phyloP scores from a whole-genome alignment of 2,888 invertebrate species.

The Drosophila peninsularis region DNA sequence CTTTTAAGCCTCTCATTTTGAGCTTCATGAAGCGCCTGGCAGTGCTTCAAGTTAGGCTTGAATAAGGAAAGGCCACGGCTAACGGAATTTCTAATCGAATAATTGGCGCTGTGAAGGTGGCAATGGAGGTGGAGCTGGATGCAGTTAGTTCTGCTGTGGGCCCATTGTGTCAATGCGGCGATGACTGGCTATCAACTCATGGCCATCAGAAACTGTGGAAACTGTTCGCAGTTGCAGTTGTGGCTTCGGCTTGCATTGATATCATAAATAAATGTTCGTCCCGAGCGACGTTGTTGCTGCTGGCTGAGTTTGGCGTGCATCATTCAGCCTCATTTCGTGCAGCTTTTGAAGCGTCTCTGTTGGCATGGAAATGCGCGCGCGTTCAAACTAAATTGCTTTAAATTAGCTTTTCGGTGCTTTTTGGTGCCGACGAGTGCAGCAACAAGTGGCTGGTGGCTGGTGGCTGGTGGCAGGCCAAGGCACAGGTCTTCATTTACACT shows the following conservation, averaged over 20 bases:
- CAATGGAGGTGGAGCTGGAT: slow-evolving; percentile 27
- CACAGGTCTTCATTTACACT: slow-evolving; percentile 79
- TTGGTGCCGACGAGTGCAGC: slow-evolving; percentile 48
- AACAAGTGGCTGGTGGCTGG: slow-evolving; percentile 62
- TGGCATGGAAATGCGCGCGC: slow-evolving; percentile 78
- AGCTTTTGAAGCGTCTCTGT: slow-evolving; percentile 43
- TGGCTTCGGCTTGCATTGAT: slow-evolving; percentile 58
- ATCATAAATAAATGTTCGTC: slow-evolving; percentile 71
- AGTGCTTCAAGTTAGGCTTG: slow-evolving; percentile 19
- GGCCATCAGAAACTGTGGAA: slow-evolving; percentile 62
- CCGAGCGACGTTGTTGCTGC: slow-evolving; percentile 39
- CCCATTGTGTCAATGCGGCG: slow-evolving; percentile 71
- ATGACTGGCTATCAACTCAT: slow-evolving; percentile 70
- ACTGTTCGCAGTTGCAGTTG: slow-evolving; percentile 23
- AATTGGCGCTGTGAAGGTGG: slow-evolving; percentile 49
- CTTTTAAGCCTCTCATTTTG: neutral
- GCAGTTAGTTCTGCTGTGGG: slow-evolving; percentile 31
- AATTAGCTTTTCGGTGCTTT: slow-evolving; percentile 81
- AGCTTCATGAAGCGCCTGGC: slow-evolving; percentile 11
- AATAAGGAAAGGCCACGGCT: slow-evolving; percentile 36
- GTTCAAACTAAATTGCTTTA: slow-evolving; percentile 83
- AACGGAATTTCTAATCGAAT: slow-evolving; percentile 76
- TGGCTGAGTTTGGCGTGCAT: slow-evolving; percentile 48
- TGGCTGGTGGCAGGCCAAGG: slow-evolving; percentile 39
- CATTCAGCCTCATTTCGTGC: slow-evolving; percentile 77